Evolutionary conservation across 2,888 invertebrate genomes (phyloP).

Genomic region (Drosophila histrio): DNA sequence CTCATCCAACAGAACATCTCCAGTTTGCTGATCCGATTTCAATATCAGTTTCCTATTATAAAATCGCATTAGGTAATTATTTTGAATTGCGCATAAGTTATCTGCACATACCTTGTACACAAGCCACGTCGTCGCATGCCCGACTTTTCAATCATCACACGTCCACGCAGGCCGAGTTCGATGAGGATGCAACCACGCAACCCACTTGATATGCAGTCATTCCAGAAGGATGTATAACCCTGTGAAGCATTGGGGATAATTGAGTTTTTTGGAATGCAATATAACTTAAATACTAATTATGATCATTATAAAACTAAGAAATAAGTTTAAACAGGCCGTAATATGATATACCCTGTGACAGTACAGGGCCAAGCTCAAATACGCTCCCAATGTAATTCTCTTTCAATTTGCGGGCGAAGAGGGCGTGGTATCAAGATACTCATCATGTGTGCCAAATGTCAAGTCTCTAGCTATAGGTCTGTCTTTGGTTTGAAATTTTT

Average conservation of each 20-base stretch:
- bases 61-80: background rate
- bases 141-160: conserved; percentile 97
- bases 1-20: conserved; percentile 97
- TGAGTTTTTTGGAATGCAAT: background rate
- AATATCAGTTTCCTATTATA: conserved; percentile 88
- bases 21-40: conserved; percentile 96
- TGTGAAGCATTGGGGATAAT: conserved; percentile 82
- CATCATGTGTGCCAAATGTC: too few relatives aligned
- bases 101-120: conserved; percentile 89
- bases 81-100: background rate
- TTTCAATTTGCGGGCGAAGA: too few relatives aligned
- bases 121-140: conserved; percentile 98
- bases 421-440: too few relatives aligned
- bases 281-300: background rate
- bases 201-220: conserved; percentile 99
- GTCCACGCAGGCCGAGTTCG: conserved; percentile 96
- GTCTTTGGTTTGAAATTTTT: too few relatives aligned
- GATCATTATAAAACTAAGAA: background rate
- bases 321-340: too few relatives aligned
- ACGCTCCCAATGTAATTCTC: too few relatives aligned
- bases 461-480: too few relatives aligned
- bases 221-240: conserved; percentile 99
- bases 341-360: too few relatives aligned
- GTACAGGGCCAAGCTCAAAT: too few relatives aligned
- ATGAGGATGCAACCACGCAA: conserved; percentile 99